Percentiles rank a stretch among this genome's conserved stretches.
These are phyloP conservation scores for Acholoe squamosa DNA, from an alignment of 2,888 invertebrate species.

Conservation along the genomic window DNA sequence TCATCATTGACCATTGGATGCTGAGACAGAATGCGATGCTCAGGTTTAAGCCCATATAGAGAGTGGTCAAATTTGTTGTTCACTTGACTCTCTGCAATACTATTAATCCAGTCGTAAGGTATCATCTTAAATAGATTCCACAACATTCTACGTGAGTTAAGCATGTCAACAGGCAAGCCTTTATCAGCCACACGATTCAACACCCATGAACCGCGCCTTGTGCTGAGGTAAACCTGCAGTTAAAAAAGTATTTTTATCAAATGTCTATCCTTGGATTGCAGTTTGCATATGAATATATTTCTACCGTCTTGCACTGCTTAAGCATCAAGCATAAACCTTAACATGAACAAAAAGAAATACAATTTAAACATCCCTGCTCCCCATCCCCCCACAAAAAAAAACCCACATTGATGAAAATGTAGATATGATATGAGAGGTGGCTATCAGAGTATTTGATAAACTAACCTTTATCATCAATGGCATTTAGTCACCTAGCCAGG, in stretches of 20 bases:
- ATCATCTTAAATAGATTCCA: neutral
- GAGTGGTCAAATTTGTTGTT: constrained; percentile 82
- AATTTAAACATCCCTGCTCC: too few species aligned
- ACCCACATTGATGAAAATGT: too few species aligned
- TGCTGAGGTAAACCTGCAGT: constrained; percentile 83
- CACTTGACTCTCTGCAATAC: constrained; percentile 67
- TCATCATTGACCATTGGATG: constrained; percentile 83
- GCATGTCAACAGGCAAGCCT: constrained; percentile 78
- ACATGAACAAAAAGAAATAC: too few species aligned
- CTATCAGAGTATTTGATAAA: too few species aligned
- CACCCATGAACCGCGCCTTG: constrained; percentile 83
- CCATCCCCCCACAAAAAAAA: too few species aligned
- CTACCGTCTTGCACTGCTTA: too few species aligned
- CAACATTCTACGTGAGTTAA: constrained; percentile 68
- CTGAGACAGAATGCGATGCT: constrained; percentile 74
- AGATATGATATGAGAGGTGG: too few species aligned
- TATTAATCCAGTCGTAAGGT: neutral
- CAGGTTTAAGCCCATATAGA: constrained; percentile 82
- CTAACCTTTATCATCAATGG: too few species aligned
- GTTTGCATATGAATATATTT: too few species aligned
- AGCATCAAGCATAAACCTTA: too few species aligned
- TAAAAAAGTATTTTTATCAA: neutral
- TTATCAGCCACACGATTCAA: constrained; percentile 79
- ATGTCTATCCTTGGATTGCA: too few species aligned
- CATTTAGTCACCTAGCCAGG: too few species aligned